Percentiles rank a stretch among this genome's conserved stretches.
These are phyloP conservation scores for Etheostoma spectabile DNA, from an alignment of 2,113 vertebrate species.

Conservation along the genomic window DNA sequence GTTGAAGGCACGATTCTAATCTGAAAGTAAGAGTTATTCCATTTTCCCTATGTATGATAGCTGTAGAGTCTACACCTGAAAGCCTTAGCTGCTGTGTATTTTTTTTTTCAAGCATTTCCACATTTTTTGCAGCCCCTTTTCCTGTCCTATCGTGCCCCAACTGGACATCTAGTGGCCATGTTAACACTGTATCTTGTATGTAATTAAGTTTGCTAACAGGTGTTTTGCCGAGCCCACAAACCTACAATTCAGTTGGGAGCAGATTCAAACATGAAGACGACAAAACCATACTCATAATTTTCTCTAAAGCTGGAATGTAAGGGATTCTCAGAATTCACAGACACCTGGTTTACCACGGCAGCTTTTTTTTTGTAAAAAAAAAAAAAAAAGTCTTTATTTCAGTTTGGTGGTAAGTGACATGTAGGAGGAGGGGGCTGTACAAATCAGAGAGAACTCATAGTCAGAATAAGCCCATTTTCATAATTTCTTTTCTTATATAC, in stretches of 20 bases:
- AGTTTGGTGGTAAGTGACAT: constrained; percentile 41
- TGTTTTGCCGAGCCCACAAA: constrained; percentile 76
- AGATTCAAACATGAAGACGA: constrained; percentile 77
- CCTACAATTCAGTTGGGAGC: constrained; percentile 80
- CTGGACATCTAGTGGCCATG: constrained; percentile 56
- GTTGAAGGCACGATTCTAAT: background rate
- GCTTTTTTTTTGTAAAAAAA: constrained; percentile 36
- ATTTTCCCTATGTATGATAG: background rate
- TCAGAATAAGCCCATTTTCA: constrained; percentile 8
- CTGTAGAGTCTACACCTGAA: background rate
- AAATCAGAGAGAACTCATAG: constrained; percentile 19
- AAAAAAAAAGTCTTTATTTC: constrained; percentile 82
- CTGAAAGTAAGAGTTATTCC: background rate
- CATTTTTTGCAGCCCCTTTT: constrained; percentile 36
- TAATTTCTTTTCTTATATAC: constrained; percentile 30
- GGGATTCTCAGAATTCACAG: constrained; percentile 64
- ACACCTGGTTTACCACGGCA: constrained; percentile 70
- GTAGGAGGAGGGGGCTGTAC: constrained; percentile 32
- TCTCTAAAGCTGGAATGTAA: constrained; percentile 76
- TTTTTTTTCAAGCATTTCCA: constrained; percentile 28
- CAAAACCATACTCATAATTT: constrained; percentile 81
- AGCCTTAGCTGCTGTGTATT: background rate
- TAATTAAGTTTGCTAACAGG: constrained; percentile 85
- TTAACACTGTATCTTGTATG: constrained; percentile 70
- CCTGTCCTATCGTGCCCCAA: constrained; percentile 48